These are phyloP conservation scores for rat (Rattus norvegicus) DNA, from an alignment of 2,113 vertebrate genomes.

Conservation along the genomic window DNA sequence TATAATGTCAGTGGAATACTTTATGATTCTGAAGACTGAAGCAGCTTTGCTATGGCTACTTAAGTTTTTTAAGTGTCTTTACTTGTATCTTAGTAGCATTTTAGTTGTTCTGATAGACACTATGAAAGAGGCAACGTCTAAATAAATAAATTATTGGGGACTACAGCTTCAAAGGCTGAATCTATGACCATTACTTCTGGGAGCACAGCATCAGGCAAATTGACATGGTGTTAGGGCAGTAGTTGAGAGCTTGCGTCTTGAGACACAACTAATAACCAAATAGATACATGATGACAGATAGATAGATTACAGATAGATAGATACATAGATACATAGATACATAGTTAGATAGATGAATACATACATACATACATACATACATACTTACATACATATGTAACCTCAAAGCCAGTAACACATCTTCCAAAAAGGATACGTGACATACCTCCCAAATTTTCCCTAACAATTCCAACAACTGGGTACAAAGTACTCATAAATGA, in stretches of 20 bases:
- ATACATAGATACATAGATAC: not conserved
- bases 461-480: not conserved
- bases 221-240: not conserved
- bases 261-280: not conserved
- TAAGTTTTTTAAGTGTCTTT: not conserved
- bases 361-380: not conserved
- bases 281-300: not conserved
- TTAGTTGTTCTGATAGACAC: not conserved
- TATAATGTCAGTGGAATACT: not conserved
- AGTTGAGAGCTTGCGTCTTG: not conserved
- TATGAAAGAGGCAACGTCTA: not conserved
- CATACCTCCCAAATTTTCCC: not conserved
- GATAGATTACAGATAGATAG: not conserved
- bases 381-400: not conserved
- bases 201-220: not conserved
- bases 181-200: not conserved
- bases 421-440: not conserved
- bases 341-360: not conserved
- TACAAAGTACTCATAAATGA: not conserved
- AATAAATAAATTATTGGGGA: not conserved
- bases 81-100: too few species aligned
- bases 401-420: not conserved
- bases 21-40: not conserved
- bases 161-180: not conserved
- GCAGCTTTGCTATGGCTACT: not conserved